Evolutionary conservation across 1,140 invertebrate genomes (phyloP), one percentile per base, ranked within the genome.

Genomic region (Proales similis): DNA sequence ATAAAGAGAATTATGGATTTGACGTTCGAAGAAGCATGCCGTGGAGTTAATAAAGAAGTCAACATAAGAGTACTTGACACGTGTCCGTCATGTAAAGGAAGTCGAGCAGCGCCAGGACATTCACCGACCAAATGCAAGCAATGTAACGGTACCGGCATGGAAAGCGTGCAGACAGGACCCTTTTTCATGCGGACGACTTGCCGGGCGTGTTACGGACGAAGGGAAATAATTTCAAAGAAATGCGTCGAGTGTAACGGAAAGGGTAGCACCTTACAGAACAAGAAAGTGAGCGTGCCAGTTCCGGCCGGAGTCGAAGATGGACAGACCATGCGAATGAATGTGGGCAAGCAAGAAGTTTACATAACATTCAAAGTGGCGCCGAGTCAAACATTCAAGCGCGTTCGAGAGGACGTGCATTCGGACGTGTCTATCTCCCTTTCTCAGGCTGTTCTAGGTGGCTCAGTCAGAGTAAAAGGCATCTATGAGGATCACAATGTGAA

Each of bases 111-210:
- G 73, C 82, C 82, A 0, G 93, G 93, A 6, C 88, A 86, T 0
- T 92, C 88, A 72, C 80, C 90, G 19, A 81, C 83, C 1, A 82
- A 81, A 63, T 99, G 95, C 74, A 82, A 82, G 1, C 85, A 87
- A 69, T 99, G 95, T 75, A 90, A 94, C 79, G 95, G 94, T n/a
- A 90, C 90, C 19, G 94, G 93, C 53, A 89, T 92, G 84, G 80
- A 78, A 71, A 80, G 76, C 6, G 68, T 79, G 5, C 72, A 67
- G 17, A 78, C 77, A 12, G 80, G 94, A 29, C 91, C 92, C 36
- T 98, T 97, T 78, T 84, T 98, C 14, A 96, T 98, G 90, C 81
- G 90, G 48, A 87, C 87, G 7, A 95, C 93, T 0, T 99, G 95
- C 74, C 80, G 90, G 65, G 83, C 85, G 67, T 99, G 95, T 75